phyloP scores from a whole-genome alignment of 2,797 vertebrate genomes.

The Vultur gryphus region DNA sequence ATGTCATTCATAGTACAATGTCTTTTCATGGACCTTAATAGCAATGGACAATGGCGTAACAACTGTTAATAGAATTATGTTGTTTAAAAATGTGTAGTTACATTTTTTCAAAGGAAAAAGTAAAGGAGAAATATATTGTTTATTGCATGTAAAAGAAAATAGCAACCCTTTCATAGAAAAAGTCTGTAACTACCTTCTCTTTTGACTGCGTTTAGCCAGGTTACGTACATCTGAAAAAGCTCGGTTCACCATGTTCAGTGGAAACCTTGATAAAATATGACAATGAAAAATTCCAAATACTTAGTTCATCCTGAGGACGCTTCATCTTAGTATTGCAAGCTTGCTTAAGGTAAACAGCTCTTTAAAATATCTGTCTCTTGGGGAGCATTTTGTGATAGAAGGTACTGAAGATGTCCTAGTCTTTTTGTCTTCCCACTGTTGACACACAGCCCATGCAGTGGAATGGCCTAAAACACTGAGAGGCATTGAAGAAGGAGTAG shows the following conservation, averaged over 20 bases:
- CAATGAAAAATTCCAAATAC: not conserved
- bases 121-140: not conserved
- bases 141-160: not conserved
- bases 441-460: not conserved
- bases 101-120: not conserved
- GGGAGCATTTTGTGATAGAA: not conserved
- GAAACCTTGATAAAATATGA: not conserved
- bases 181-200: not conserved
- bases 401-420: not conserved
- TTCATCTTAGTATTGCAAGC: not conserved
- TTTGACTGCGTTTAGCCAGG: not conserved
- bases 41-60: not conserved
- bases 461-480: not conserved
- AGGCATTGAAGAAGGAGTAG: not conserved
- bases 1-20: not conserved
- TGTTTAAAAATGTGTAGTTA: not conserved
- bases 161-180: not conserved
- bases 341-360: not conserved
- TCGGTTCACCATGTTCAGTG: not conserved
- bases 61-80: not conserved
- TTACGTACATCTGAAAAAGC: not conserved
- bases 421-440: not conserved
- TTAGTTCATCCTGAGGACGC: not conserved
- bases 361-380: not conserved
- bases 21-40: not conserved